Base-by-base conservation (phyloP, 30 jellyfish, hydroid and myxozoan species). In the Hydractinia echinata region DNA sequence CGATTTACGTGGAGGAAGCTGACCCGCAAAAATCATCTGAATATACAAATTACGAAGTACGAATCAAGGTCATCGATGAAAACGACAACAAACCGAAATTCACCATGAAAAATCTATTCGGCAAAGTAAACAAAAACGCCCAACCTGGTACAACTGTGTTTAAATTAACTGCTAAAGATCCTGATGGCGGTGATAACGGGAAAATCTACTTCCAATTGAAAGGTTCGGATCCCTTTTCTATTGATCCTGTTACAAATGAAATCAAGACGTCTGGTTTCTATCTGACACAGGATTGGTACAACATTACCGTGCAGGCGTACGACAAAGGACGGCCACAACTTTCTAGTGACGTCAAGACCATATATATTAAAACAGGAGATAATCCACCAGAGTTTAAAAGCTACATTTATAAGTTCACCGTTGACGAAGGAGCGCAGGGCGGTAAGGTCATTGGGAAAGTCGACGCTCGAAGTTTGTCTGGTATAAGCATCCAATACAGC, bases 131-230 rank as follows among this genome's bases (percentile, higher is more conserved):
- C 83, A 87, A 76, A 58, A 93, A 93, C 79, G 99, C 99, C 11
- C 95, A 86, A 66, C 95, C 95, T 44, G 99, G 99, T 2, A 93
- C 99, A 48, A 74, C 80, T 19, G 99, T 93, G 66, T 61, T 82
- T 73, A 76, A 93, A 60, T 81, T 93, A 3, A 53, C 78, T 11
- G 99, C 96, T 4, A 77, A 62, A 4, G 99, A 93, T 80, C 82
- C 85, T 21, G 99, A 93, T 82, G 84, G 96, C 74, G 99, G 96
- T 2, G 89, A 81, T 50, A 95, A 96, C 2, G 99, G 99, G 5
- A 82, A 83, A n/a, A 76, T 93, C 66, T 81, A 86, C 5, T 93
- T 87, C 72, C 95, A 93, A 51, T 53, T 93, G 54, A 54, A 79
- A 51, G 79, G 95, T 18, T 68, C 51, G 49, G 92, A 79, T 10